Evolutionary conservation across 2,797 vertebrate species (phyloP), one percentile per base, ranked within the genome.

Genomic region (Centropyge bicolor): DNA sequence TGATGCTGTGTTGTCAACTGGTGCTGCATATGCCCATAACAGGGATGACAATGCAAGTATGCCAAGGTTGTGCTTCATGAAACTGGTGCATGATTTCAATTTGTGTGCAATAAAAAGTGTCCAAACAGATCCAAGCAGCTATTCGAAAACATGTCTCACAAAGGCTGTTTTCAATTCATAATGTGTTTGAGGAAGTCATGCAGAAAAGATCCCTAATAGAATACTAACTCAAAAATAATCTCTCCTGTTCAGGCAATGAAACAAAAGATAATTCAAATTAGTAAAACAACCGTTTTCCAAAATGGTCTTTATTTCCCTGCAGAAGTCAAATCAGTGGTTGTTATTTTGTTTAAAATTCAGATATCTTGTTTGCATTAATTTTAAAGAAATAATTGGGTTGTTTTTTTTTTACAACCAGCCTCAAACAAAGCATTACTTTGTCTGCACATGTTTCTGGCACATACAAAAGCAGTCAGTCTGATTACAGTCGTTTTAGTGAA

Each of bases 51-150:
- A 40, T 13, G 66, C 52, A 20, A 55, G 54, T 14, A 31, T 71
- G 17, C 3, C 7, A 65, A 9, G 19, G 24, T 40, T 38, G 45
- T n/a, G 6, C 68, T 52, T 43, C 10, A 70, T 10, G 35, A 35
- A 60, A 51, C n/a, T 40, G 16, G n/a, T 54, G 27, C 27, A 31
- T 31, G 27, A 31, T 31, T 31, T 31, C 8, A 46, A 27, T 14
- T 51, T 36, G n/a, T 60, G 12, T 57, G 24, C 11, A 38, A 61
- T n/a, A 13, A 3, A 7, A 9, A 59, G 54, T 31, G 24, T 71
- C 51, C 49, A 46, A 73, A 59, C 54, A 35, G 20, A 69, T 11
- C 65, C 12, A 54, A 70, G 35, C 48, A 38, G 16, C 57, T 69
- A 17, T 31, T 60, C 7, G 63, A 41, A 52, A 64, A 52, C 19